Evolutionary conservation across 2,797 vertebrate species (phyloP), one percentile per base, ranked within the genome.

Genomic region (Schizopygopsis pylzovi): DNA sequence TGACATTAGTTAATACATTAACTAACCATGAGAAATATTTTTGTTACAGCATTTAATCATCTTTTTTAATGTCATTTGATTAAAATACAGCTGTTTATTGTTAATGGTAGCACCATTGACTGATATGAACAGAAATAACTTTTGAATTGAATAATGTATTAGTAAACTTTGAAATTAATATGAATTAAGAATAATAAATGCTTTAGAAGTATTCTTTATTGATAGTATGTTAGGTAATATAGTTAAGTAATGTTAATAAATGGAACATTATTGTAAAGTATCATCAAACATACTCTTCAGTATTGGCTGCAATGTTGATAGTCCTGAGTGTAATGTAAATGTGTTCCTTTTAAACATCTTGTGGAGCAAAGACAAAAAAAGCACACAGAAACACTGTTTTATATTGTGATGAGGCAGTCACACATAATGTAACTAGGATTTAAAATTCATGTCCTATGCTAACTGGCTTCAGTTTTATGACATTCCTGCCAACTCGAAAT

Each of bases 361-460:
- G 39, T 41, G 76, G 12, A 43, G 28, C 54, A 79, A 43, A 43
- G 37, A 59, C 37, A 43, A 78, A 61, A 61, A 56, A 77, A n/a
- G 13, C 3, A 59, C 37, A 43, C 37, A 9, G 12, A 59, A 41
- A 59, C 37, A 9, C 22, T 43, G 39, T 43, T 61, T 79, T 61
- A 43, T 63, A 18, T 39, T 43, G 39, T 28, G 56, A 25, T 43
- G 8, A 22, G n/a, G 45, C 56, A 18, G 56, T 28, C 13, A 79
- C n/a, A 28, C 56, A 63, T 63, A 45, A 63, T 63, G n/a, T 45
- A 28, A 79, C 41, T 63, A 45, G 54, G 56, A 28, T 79, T 61
- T 43, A 4, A 61, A 61, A 43, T 79, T 61, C 4, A 43, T 61
- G 22, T 61, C 15, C 56, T 61, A 4, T 56, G 7, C 54, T 61